Evolutionary conservation across 2,888 invertebrate species (phyloP).

Genomic region (Mesorhabditis spiculigera): DNA sequence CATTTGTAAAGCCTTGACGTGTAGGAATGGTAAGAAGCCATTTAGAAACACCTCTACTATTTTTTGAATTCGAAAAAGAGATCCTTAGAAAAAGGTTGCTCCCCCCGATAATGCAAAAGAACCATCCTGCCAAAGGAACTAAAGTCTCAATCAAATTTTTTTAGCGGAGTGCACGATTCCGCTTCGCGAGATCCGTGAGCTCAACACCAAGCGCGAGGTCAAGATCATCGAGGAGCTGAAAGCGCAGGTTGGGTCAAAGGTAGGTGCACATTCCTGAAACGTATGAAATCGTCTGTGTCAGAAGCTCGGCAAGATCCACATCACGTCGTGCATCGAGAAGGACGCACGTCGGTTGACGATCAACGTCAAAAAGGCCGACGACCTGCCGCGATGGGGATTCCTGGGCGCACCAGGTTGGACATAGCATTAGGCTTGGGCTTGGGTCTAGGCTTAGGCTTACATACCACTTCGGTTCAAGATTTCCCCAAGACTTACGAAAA

Average conservation of each 20-base stretch:
- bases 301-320: conserved; percentile 61
- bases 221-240: conserved; percentile 61
- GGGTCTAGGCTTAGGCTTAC: no score
- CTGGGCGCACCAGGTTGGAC: conserved; percentile 61
- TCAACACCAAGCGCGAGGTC: conserved; percentile 60
- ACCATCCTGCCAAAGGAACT: not conserved
- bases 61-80: not conserved
- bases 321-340: conserved; percentile 59
- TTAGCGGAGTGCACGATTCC: conserved; percentile 59
- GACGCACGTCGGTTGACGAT: conserved; percentile 59
- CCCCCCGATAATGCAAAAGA: not conserved
- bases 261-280: conserved; percentile 11
- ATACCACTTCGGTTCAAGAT: no score
- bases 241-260: conserved; percentile 48
- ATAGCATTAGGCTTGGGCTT: not conserved
- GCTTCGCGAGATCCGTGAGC: conserved; percentile 58
- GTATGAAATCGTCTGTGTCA: conserved; percentile 34
- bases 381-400: conserved; percentile 60
- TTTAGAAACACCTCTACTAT: not conserved
- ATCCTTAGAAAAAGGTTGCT: not conserved
- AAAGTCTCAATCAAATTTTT: not conserved
- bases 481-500: no score
- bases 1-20: no score
- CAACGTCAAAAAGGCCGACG: conserved; percentile 60
- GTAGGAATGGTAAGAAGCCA: no score